These are phyloP conservation scores for Rhegmatorhina hoffmannsi DNA, from an alignment of 2,113 vertebrate species.

Conservation along the genomic window DNA sequence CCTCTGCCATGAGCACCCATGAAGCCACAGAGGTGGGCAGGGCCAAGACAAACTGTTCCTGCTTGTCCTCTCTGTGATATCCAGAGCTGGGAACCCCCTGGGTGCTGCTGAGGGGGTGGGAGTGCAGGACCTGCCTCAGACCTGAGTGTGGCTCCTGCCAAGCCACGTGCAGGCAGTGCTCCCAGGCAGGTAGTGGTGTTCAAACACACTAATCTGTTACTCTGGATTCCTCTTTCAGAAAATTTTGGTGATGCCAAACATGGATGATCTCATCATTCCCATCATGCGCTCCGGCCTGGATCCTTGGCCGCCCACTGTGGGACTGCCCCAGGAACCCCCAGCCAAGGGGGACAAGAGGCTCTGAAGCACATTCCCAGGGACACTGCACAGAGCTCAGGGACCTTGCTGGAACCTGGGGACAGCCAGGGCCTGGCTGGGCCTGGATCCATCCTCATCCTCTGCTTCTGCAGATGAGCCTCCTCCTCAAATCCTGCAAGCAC, in stretches of 20 bases:
- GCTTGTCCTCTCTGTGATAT: neutral
- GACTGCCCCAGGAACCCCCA: constrained; percentile 18
- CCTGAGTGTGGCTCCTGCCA: neutral
- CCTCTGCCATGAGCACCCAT: neutral
- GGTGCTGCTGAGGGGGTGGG: neutral
- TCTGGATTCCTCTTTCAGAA: constrained; percentile 74
- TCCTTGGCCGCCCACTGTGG: neutral
- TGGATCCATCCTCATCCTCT: neutral
- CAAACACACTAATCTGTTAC: neutral
- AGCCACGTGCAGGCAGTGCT: neutral
- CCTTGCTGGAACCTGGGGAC: neutral
- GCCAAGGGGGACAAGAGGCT: constrained; percentile 56
- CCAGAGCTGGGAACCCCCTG: neutral
- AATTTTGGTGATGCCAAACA: constrained; percentile 90
- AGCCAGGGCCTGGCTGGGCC: neutral
- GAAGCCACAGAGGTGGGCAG: neutral
- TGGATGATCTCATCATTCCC: constrained; percentile 88
- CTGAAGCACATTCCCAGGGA: neutral
- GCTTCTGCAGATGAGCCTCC: neutral
- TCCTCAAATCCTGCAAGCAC: neutral
- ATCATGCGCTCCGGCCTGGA: constrained; percentile 82
- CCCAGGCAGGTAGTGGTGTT: neutral
- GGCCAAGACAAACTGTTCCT: neutral
- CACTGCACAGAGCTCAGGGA: neutral
- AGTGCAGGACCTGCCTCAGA: neutral